Base-by-base conservation (phyloP, 2,797 vertebrate species). In the Aplochiton taeniatus region DNA sequence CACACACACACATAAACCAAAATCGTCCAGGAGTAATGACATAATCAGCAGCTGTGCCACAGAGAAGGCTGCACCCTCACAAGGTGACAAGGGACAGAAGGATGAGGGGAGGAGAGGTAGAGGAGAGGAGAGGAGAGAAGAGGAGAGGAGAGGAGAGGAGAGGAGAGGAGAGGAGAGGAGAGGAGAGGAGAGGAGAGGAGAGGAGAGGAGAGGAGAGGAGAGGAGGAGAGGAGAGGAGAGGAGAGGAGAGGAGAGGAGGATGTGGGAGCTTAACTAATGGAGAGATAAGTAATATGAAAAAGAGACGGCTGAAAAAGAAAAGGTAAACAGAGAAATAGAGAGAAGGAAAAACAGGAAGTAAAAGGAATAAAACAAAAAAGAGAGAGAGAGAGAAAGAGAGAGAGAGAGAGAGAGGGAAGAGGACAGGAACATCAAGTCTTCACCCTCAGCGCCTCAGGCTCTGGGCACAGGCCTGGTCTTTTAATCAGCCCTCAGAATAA, bases 21-120 rank as follows among this genome's bases (percentile, higher is more conserved):
- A 93, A 87, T 81, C 86, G 83, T 85, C 82, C 77, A 88, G 84
- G 95, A 97, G 97, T 98, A 98, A 98, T 97, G 95, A 97, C 96
- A 97, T 31, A 31, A 6, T 31, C 31, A 31, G 31, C 31, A 31
- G 31, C 31, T 31, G 31, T 31, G 31, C 31, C 31, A 31, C 31
- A 31, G 31, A 31, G 31, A 95, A 31, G 31, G 31, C 31, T 31
- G 31, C 31, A 2, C 31, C 31, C 31, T 31, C 31, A 31, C 31
- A 94, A 94, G 93, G 93, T 94, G 93, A 94, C 91, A 90, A 87
- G 90, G 89, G 93, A 94, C 91, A 91, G 91, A 90, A 91, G 81
- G 79, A 86, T 77, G 75, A 75, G 74, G 77, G 49, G 70, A 70
- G 54, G 84, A 86, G 90, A 86, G 53, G 69, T n/a, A 61, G 52